These are phyloP conservation scores for Astur gentilis DNA, from an alignment of 2,113 vertebrate species.

Conservation along the genomic window DNA sequence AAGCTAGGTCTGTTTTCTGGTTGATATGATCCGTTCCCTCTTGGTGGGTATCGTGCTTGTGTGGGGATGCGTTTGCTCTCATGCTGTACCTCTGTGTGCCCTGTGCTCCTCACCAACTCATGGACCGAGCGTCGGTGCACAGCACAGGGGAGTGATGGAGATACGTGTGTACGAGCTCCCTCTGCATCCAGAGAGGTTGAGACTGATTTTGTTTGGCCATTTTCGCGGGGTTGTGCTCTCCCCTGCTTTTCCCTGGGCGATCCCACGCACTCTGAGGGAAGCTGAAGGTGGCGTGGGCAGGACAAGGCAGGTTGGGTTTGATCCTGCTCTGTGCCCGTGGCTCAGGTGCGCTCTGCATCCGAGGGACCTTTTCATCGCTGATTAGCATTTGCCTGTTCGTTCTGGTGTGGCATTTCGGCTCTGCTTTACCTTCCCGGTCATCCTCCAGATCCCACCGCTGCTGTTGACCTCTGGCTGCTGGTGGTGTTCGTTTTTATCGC, in stretches of 20 bases:
- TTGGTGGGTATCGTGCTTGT: background rate
- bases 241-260: background rate
- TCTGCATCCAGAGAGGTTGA: background rate
- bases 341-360: rapidly evolving
- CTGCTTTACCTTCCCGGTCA: background rate
- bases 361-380: background rate
- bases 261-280: background rate
- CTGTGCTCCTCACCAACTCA: rapidly evolving
- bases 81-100: rapidly evolving
- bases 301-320: background rate
- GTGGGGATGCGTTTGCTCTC: background rate
- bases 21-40: background rate
- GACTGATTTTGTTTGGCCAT: too few relatives aligned
- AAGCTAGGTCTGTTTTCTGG: background rate
- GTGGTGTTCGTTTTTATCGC: background rate
- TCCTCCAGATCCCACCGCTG: too few relatives aligned
- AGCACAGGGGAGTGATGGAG: rapidly evolving
- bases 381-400: background rate
- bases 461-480: background rate
- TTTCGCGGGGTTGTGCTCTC: background rate
- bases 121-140: rapidly evolving
- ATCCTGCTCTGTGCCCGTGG: background rate
- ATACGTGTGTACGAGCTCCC: rapidly evolving
- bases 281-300: rapidly evolving
- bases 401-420: background rate